Evolutionary conservation across 2,888 invertebrate species (phyloP).

Genomic region (Tribolium freemani): DNA sequence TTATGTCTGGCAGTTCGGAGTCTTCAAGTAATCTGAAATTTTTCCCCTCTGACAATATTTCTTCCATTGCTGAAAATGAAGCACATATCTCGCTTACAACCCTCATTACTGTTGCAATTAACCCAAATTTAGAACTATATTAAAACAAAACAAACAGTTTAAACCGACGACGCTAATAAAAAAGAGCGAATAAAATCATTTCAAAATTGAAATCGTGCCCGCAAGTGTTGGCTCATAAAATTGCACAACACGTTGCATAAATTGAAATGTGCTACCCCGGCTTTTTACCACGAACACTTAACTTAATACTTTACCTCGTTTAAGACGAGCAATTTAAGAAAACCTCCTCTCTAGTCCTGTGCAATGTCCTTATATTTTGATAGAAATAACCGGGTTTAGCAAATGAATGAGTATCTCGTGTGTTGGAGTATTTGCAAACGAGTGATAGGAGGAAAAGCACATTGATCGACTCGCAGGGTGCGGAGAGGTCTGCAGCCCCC

Average conservation of each 20-base stretch:
- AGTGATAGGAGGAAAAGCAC: conserved; percentile 59
- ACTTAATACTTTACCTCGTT: conserved; percentile 43
- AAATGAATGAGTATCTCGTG: conserved; percentile 32
- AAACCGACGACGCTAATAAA: too few species aligned
- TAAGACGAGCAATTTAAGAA: conserved; percentile 38
- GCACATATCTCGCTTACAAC: not conserved
- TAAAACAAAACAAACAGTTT: not conserved
- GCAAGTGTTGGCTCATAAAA: conserved; percentile 5
- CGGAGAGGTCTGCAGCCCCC: conserved; percentile 68
- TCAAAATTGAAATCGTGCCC: conserved; percentile 5
- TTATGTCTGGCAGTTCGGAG: conserved; percentile 87
- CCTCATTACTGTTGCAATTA: not conserved
- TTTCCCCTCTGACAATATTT: conserved; percentile 87
- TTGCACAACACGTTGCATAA: conserved; percentile 5
- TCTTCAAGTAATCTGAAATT: conserved; percentile 90
- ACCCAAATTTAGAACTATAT: not conserved
- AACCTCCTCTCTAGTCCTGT: conserved; percentile 1
- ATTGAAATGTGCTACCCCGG: not conserved
- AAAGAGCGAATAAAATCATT: not conserved
- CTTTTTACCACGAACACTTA: not conserved
- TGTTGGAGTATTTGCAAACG: conserved; percentile 46
- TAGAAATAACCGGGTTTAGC: not conserved
- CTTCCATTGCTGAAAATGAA: conserved; percentile 82
- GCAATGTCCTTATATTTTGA: not conserved
- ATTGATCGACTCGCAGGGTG: conserved; percentile 65